phyloP scores from a whole-genome alignment of 2,113 vertebrate species.

The Phrynosoma platyrhinos region DNA sequence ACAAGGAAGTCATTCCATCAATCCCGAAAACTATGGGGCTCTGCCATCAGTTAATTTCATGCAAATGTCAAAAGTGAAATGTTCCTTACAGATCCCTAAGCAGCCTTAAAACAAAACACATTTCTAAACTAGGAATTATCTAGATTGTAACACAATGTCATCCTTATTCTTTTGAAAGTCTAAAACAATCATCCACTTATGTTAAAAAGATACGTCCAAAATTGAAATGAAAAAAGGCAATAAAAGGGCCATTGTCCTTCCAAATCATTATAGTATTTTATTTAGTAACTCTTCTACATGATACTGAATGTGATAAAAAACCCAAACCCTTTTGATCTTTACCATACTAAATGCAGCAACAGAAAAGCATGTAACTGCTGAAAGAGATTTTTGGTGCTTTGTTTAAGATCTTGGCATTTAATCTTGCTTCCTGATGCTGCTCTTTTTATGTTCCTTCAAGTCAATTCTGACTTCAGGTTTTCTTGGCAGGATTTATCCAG shows the following conservation, averaged over 20 bases:
- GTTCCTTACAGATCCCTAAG: conserved; percentile 72
- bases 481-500: neutral
- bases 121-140: conserved; percentile 75
- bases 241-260: conserved; percentile 46
- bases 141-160: conserved; percentile 75
- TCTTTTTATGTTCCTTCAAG: neutral
- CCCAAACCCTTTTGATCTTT: neutral
- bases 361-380: neutral
- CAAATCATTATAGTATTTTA: conserved; percentile 32
- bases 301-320: conserved; percentile 18
- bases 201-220: conserved; percentile 62
- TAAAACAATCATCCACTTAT: conserved; percentile 76
- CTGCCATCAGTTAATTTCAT: conserved; percentile 64
- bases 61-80: conserved; percentile 81
- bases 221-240: conserved; percentile 42
- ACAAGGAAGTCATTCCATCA: conserved; percentile 66
- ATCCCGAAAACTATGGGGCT: conserved; percentile 38
- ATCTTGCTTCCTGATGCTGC: neutral
- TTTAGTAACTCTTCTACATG: conserved; percentile 2
- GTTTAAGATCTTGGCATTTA: neutral
- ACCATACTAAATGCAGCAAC: neutral
- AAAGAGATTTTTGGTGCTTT: neutral
- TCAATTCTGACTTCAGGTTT: neutral
- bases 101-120: conserved; percentile 82
- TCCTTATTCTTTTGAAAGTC: conserved; percentile 75